Evolutionary conservation across 2,113 vertebrate species (phyloP), one percentile per base, ranked within the genome.

Genomic region (Phyllostomus discolor): DNA sequence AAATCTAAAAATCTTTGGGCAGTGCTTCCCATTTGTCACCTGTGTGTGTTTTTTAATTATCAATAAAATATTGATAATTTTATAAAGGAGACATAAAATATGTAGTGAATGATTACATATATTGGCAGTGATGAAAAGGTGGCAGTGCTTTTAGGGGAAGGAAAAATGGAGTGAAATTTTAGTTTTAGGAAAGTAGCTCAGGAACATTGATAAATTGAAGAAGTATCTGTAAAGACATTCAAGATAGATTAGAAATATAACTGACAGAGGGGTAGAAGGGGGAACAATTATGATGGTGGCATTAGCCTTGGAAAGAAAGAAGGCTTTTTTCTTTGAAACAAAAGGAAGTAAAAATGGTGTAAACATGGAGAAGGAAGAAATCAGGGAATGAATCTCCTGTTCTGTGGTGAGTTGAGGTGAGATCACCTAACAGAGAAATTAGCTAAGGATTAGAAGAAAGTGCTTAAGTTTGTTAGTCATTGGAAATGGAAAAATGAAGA

Each of bases 1-100:
- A 38, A 62, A 88, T 76, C 57, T 94, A 90, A 93, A 93, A 89
- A 52, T 70, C 80, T 82, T 90, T 73, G 33, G 17, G 26, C 88
- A 84, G 28, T 7, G 15, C 17, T 90, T 95, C 10, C 54, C 26
- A 33, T 64, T 85, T 69, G 64, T 93, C 20, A 26, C 38, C 46
- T 66, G 0, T 86, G 17, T 78, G 24, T 48, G 24, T 69, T 46
- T 89, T 88, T 89, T 87, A 94, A 89, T 80, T 66, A 89, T 14
- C 46, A 86, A 75, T 83, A 54, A 89, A 85, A 50, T 94, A 64
- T 66, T 76, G 28, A 64, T 89, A 75, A 33, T 89, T 79, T 94
- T 95, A n/a, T 73, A 50, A 86, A 50, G 43, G 26, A 91, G 33
- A 52, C 17, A 64, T 92, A 59, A 73, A 73, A 67, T 54, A 19